phyloP scores from a whole-genome alignment of 2,888 invertebrate species.

The Lucinisca nassula region DNA sequence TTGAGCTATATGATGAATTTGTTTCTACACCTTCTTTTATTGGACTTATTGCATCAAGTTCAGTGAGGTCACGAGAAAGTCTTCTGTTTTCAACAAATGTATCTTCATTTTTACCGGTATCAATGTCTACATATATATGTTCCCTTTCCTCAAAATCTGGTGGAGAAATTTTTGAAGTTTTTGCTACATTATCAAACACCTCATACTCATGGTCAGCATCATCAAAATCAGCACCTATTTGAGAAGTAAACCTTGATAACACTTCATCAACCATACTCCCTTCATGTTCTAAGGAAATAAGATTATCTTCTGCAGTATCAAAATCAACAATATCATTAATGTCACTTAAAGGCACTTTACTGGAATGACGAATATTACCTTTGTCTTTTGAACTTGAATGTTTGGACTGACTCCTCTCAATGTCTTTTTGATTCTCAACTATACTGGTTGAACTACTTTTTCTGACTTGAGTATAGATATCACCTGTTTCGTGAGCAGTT shows the following conservation, averaged over 20 bases:
- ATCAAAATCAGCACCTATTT: constrained; percentile 31
- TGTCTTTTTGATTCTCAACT: not conserved
- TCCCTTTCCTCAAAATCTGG: not conserved
- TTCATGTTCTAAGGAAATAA: constrained; percentile 23
- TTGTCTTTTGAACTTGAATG: not conserved
- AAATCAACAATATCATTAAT: constrained; percentile 45
- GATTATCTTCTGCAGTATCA: constrained; percentile 13
- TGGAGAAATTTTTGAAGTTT: not conserved
- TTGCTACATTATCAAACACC: not conserved
- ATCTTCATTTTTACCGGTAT: not conserved
- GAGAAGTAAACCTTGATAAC: constrained; percentile 62
- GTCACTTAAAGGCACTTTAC: not conserved
- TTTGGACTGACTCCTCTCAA: not conserved
- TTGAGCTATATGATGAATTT: not conserved
- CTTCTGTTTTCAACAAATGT: constrained; percentile 3
- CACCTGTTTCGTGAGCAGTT: constrained; percentile 59
- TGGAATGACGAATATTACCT: not conserved
- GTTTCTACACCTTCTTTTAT: constrained; percentile 30
- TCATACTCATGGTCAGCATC: not conserved
- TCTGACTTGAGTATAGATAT: constrained; percentile 73
- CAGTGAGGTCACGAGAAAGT: not conserved
- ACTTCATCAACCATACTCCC: constrained; percentile 72
- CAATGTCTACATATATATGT: not conserved
- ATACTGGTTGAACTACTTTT: constrained; percentile 48
- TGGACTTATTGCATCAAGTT: constrained; percentile 43